phyloP scores from a whole-genome alignment of 2,797 vertebrate species.

The Scyliorhinus canicula region DNA sequence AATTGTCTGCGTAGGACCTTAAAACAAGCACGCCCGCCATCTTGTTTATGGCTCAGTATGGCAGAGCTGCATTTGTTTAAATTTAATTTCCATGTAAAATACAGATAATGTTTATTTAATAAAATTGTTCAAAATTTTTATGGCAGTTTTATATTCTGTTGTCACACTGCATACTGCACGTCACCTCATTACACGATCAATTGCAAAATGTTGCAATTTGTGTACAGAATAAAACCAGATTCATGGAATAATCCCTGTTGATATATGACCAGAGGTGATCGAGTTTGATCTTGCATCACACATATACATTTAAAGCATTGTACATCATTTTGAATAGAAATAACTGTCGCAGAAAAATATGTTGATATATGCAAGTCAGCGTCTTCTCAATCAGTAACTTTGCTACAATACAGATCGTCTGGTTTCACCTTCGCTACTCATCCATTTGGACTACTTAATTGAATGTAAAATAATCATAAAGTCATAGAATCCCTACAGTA shows the following conservation, averaged over 20 bases:
- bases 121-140: background rate
- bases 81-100: background rate
- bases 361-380: background rate
- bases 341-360: background rate
- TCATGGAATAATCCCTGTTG: background rate
- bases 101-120: background rate
- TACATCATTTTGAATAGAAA: background rate
- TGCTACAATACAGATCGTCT: background rate
- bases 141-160: background rate
- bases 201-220: background rate
- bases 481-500: no score
- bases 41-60: background rate
- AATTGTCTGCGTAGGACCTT: background rate
- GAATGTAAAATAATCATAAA: no score
- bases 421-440: background rate
- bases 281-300: background rate
- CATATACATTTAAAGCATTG: background rate
- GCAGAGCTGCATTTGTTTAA: background rate
- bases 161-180: background rate
- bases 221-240: background rate
- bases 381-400: background rate
- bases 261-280: background rate
- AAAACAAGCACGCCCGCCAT: background rate
- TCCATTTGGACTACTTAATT: no score
- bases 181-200: background rate